Evolutionary conservation across 2,797 vertebrate genomes (phyloP), one percentile per base, ranked within the genome.

Genomic region (Pelochelys cantorii): DNA sequence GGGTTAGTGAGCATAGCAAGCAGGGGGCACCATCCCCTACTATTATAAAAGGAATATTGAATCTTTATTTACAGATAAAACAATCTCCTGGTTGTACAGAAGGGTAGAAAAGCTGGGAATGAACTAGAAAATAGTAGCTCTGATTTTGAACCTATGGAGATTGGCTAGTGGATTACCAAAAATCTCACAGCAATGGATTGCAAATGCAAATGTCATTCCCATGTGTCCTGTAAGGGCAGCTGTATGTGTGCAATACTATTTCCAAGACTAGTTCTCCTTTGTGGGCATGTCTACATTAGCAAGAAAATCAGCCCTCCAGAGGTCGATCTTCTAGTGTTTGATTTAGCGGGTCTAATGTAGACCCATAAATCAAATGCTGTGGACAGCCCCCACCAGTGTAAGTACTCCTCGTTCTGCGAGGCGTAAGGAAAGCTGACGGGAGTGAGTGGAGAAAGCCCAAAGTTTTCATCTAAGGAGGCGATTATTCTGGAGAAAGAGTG

Each of bases 171-270:
- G 29, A 23, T 54, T 22, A 17, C n/a, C 52, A 79, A 56, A 60
- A 87, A 29, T 53, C 27, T 0, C 0, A 8, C 2, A 62, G 31
- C 2, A 0, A 0, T 11, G 53, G 48, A 25, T 0, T 0, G 27
- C 54, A 78, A 0, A 0, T 22, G 27, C 48, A 84, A 74, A 81
- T 1, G 1, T 42, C 86, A 57, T 1, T 0, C 37, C 65, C 83
- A 54, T 14, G 57, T 71, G 54, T 5, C 29, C 22, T n/a, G 42
- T 83, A 52, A 55, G 31, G 59, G 55, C 55, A 82, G 60, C 27
- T 53, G 0, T 29, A 27, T 9, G 13, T 3, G 0, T 79, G 37
- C 68, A 48, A 20, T 31, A n/a, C 55, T 71, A 10, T 75, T 68
- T 75, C 52, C 57, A 81, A 79, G 18, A 12, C 83, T 68, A 25